Percentiles rank a stretch among this genome's conserved stretches.
These are phyloP conservation scores for Sebastes diploproa DNA, from an alignment of 2,797 vertebrate genomes.

Conservation along the genomic window DNA sequence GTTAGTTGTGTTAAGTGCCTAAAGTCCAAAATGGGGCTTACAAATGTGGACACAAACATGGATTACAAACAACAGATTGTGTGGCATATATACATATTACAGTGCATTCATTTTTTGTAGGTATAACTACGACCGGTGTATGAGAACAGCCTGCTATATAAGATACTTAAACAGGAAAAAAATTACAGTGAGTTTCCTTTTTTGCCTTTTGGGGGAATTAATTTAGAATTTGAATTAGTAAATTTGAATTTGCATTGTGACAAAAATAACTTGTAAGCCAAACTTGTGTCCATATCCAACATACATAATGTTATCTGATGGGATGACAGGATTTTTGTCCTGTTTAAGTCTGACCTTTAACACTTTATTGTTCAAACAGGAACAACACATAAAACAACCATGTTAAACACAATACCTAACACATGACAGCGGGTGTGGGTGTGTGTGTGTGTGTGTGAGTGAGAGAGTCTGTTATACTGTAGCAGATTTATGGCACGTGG, in stretches of 20 bases:
- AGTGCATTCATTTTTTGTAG: too few species aligned
- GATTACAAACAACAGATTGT: too few species aligned
- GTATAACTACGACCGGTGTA: too few species aligned
- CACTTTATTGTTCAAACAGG: constrained; percentile 23
- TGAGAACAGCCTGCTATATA: too few species aligned
- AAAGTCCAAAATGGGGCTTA: neutral
- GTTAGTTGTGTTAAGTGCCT: too few species aligned
- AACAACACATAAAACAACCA: constrained; percentile 15
- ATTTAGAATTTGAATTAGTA: neutral
- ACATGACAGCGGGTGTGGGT: constrained; percentile 11
- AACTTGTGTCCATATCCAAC: neutral
- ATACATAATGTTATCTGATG: neutral
- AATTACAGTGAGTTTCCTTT: neutral
- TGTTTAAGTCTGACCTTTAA: constrained; percentile 30
- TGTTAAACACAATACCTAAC: constrained; percentile 25
- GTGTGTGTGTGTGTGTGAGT: neutral
- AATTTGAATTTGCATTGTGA: neutral
- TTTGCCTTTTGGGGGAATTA: neutral
- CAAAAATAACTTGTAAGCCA: neutral
- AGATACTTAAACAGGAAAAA: neutral
- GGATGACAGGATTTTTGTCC: neutral
- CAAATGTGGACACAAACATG: too few species aligned
- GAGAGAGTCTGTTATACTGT: constrained; percentile 18
- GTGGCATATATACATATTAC: too few species aligned
- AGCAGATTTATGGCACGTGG: constrained; percentile 56